These are phyloP conservation scores for Carlito syrichta DNA, from an alignment of 2,113 vertebrate genomes.

Conservation along the genomic window DNA sequence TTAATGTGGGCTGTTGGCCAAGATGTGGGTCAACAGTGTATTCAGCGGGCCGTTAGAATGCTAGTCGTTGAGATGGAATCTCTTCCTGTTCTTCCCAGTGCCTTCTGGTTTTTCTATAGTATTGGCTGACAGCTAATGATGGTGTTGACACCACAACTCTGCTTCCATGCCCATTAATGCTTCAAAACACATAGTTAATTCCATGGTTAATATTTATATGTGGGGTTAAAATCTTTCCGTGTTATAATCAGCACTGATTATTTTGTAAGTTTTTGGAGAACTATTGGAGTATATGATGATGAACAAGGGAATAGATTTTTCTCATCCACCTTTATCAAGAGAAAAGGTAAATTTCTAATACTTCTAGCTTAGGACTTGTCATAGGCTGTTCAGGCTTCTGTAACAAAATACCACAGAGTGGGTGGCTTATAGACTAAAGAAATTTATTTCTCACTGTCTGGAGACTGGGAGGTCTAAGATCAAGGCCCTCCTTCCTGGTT, in stretches of 20 bases:
- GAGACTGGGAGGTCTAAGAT: neutral
- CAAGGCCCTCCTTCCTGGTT: neutral
- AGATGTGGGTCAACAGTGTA: neutral
- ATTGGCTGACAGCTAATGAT: neutral
- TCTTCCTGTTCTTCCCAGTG: neutral
- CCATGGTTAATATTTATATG: neutral
- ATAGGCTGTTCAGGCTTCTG: neutral
- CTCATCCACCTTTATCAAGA: neutral
- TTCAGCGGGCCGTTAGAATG: neutral
- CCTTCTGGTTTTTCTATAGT: neutral
- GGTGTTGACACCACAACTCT: neutral
- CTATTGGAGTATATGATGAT: neutral
- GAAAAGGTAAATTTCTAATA: neutral
- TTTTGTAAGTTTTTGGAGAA: neutral
- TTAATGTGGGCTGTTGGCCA: neutral
- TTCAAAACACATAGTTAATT: neutral
- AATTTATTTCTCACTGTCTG: neutral
- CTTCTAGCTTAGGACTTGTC: neutral
- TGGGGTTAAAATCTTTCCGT: neutral
- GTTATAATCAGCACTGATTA: slow-evolving; percentile 23
- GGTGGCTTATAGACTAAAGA: neutral
- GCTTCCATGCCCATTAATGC: neutral
- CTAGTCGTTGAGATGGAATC: neutral
- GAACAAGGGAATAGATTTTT: neutral
- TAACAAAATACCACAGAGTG: neutral